These are phyloP conservation scores for Drosophila recens DNA, from an alignment of 2,888 invertebrate genomes.

Conservation along the genomic window DNA sequence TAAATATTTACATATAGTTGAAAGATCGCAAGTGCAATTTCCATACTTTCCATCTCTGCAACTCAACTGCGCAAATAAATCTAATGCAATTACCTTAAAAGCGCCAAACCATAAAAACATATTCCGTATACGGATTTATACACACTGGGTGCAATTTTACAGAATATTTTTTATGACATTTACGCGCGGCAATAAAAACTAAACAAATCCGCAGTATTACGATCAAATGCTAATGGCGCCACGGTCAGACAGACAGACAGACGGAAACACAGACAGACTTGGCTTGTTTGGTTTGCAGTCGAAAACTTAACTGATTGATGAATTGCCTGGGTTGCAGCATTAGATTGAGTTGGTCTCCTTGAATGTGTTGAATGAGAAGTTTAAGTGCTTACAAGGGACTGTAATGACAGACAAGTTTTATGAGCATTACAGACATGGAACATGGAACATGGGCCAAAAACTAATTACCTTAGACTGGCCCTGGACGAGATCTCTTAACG, in stretches of 20 bases:
- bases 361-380: constrained; percentile 22
- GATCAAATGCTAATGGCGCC: constrained; percentile 72
- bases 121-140: constrained; percentile 37
- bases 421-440: constrained; percentile 58
- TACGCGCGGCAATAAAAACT: constrained; percentile 70
- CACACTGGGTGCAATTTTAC: constrained; percentile 47
- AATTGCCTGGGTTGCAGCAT: constrained; percentile 31
- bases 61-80: constrained; percentile 54
- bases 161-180: constrained; percentile 73
- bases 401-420: constrained; percentile 45
- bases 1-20: background rate
- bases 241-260: constrained; percentile 20
- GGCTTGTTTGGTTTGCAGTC: constrained; percentile 4
- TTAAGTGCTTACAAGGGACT: constrained; percentile 55
- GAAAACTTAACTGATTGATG: constrained; percentile 55
- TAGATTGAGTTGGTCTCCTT: constrained; percentile 10
- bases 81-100: constrained; percentile 74
- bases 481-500: constrained; percentile 10
- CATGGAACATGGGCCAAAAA: constrained; percentile 63
- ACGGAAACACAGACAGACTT: background rate
- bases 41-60: background rate
- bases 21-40: background rate
- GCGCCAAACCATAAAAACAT: constrained; percentile 62
- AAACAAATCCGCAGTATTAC: constrained; percentile 61
- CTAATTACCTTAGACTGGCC: constrained; percentile 63